phyloP scores from a whole-genome alignment of 2,113 vertebrate genomes.

The Glaucidium brasilianum region DNA sequence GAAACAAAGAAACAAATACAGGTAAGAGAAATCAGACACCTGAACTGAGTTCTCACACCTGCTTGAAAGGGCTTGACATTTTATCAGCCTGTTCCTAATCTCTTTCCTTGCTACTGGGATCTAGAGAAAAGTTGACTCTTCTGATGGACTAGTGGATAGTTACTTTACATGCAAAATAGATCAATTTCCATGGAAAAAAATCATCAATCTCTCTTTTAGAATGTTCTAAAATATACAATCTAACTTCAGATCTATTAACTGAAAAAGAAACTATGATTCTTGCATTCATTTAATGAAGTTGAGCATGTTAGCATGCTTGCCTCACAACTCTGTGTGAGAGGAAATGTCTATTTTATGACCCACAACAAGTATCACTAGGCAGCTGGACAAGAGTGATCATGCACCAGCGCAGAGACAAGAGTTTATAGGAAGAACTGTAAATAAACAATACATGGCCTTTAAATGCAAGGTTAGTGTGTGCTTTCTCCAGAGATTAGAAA shows the following conservation, averaged over 20 bases:
- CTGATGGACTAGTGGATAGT: not conserved
- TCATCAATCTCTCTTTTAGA: not conserved
- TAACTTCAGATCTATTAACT: not conserved
- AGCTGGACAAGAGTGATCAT: not conserved
- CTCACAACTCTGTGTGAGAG: not conserved
- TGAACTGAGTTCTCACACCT: not conserved
- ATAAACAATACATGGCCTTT: not conserved
- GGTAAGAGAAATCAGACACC: not conserved
- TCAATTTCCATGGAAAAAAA: not conserved
- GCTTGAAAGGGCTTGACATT: not conserved
- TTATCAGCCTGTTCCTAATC: not conserved
- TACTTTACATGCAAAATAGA: not conserved
- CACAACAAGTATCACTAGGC: not conserved
- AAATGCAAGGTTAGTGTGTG: not conserved
- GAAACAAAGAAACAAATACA: not conserved
- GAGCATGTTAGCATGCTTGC: not conserved
- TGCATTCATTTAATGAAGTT: not conserved
- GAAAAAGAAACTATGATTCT: not conserved
- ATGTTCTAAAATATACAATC: not conserved
- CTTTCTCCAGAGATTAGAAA: not conserved
- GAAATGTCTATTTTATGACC: not conserved
- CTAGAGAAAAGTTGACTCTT: not conserved
- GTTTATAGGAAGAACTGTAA: not conserved
- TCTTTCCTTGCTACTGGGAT: not conserved
- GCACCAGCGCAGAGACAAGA: not conserved